Base-by-base conservation (phyloP, 2,888 invertebrate species). In the Meghimatium bilineatum region DNA sequence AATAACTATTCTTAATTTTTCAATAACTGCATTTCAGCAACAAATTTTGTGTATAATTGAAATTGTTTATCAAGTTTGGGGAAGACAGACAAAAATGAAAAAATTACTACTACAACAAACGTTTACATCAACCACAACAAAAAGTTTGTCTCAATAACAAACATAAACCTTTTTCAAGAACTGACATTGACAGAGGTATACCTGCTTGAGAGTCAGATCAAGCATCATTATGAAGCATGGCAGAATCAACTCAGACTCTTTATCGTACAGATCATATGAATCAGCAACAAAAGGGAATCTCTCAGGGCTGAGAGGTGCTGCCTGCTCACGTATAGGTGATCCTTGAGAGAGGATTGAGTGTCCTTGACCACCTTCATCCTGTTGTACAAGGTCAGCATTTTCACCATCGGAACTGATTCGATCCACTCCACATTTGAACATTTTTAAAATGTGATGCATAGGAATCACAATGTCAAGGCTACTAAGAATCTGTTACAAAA, bases 161-260 rank as follows among this genome's bases (percentile, higher is more conserved):
- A n/a, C n/a, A n/a, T n/a, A n/a, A n/a, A n/a, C n/a, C n/a, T n/a
- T n/a, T n/a, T 23, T 56, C 23, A 56, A 23, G 23, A 56, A 56
- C 23, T 56, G 8, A n/a, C 12, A 63, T 63, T 1, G 5, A 6
- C 60, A 63, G 17, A 38, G 26, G 36, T 52, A 26, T 87, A 97
- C 97, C 95, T 99, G 99, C 94, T 98, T 98, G 26, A 99, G 94
- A 76, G 98, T 94, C 88, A 99, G 96, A 92, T 99, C 99, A 87
- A 99, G 94, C 98, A 99, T 98, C 66, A 99, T 95, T 88, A 99
- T 97, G 93, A 98, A 99, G 92, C 98, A 98, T 0, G 97, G 97
- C n/a, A 98, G 95, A 93, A 97, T 97, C 80, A 93, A 90, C 85
- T 94, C 94, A 17, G 92, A 91, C 85, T 92, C 92, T 52, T 90